Base-by-base conservation (phyloP, 1,140 invertebrate species). In the Arctopsyche grandis region DNA sequence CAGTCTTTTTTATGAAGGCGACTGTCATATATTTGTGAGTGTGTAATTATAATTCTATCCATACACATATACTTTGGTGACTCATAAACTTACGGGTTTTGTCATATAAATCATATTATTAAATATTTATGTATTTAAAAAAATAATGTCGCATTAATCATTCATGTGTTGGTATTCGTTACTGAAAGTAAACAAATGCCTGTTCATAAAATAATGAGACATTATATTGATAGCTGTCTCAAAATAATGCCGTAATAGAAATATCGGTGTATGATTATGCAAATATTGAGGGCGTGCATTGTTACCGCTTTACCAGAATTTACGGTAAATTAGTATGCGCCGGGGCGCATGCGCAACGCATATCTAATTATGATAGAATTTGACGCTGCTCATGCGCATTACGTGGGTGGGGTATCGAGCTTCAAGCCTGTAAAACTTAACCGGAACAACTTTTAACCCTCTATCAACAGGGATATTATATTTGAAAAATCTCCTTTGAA, bases 311-410 rank as follows among this genome's bases (percentile, higher is more conserved):
- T 60, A 22, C 48, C 24, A 0, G 63, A 66, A 26, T 66, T 66
- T 66, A 44, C 22, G 16, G 5, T 56, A 29, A 16, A 74, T 74
- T 74, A 74, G 19, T 74, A 74, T 71, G 69, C 43, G 19, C 46
- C 44, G 14, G 19, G 9, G 56, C 74, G 74, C 74, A 76, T 76
- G 56, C 74, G 74, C 74, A 26, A 44, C 52, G 56, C 44, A 58
- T 76, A 63, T 76, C 74, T 76, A 76, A 76, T 76, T 76, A 76
- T 44, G 74, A 76, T 76, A 76, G 74, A 76, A 76, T 76, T 76
- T 76, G 74, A 76, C 74, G 46, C 56, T 66, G 74, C 74, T 76
- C 74, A 63, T 76, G 74, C 74, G 26, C 74, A 76, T 76, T 76
- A 76, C 48, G 74, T 76, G 46, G 74, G 74, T 63, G 74, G 52